phyloP scores from a whole-genome alignment of 1,140 invertebrate genomes.

The Sipha flava region DNA sequence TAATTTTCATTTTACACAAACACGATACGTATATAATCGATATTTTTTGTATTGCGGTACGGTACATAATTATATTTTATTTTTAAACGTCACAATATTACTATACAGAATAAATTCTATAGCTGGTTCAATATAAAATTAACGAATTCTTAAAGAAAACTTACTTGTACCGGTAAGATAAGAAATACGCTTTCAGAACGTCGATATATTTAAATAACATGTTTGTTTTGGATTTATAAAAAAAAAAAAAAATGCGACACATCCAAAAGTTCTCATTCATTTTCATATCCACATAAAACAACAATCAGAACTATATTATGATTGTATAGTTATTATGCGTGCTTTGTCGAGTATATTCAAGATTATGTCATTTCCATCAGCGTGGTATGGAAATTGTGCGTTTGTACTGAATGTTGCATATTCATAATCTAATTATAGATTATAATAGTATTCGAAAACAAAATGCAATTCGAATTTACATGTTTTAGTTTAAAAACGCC shows the following conservation, averaged over 20 bases:
- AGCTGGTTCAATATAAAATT: not conserved
- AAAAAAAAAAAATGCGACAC: not conserved
- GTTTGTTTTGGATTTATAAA: not conserved
- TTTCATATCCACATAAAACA: not conserved
- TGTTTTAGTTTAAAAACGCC: too few species aligned
- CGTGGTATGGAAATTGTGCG: not conserved
- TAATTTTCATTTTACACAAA: too few species aligned
- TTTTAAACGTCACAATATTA: not conserved
- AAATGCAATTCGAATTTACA: too few species aligned
- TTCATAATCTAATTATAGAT: conserved; percentile 2
- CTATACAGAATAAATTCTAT: not conserved
- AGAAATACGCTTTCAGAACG: not conserved
- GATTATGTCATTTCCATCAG: not conserved
- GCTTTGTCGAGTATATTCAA: not conserved
- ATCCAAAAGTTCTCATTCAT: too few species aligned
- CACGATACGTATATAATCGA: too few species aligned
- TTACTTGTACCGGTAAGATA: not conserved
- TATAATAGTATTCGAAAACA: not conserved
- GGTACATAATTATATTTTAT: not conserved
- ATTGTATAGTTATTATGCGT: not conserved
- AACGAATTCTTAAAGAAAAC: not conserved
- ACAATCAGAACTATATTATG: not conserved
- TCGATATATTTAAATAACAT: not conserved
- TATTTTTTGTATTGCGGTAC: not conserved
- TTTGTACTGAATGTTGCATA: not conserved